Base-by-base conservation (phyloP, 2,113 vertebrate species). In the Mirza zaza region DNA sequence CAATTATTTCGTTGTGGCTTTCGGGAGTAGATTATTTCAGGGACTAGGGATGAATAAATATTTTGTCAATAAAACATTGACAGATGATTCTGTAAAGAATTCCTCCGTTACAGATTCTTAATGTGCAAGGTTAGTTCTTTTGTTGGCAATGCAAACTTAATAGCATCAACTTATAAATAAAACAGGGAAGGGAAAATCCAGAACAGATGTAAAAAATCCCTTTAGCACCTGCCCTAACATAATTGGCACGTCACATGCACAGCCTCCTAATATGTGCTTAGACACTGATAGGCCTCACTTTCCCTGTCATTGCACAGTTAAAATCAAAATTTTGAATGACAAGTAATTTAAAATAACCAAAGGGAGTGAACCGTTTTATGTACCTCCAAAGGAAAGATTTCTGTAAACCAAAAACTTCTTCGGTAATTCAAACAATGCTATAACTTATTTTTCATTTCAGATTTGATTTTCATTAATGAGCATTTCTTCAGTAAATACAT, bases 401-500 rank as follows among this genome's bases (percentile, higher is more conserved):
- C 63, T 87, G 3, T 90, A 82, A 81, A 70, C 14, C 7, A 81
- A 81, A 55, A 70, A 11, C 15, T 88, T 87, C 81, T 87, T 79
- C 25, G 82, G 71, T 25, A 75, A 59, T 94, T 79, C 92, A 82
- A 93, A 92, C 77, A 77, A 82, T 80, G 34, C 32, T 67, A 73
- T 80, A 84, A 83, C 32, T 81, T 95, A 65, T 59, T 89, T 92
- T 45, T 95, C 65, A 13, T 6, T 1, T 61, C 63, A 55, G 4
- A 85, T 63, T 91, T 94, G 17, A 95, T 91, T 90, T 76, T 91
- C 48, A 23, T 88, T 42, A 84, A 81, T 81, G 34, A 85, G 39
- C 15, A 83, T 94, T 81, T 95, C 21, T 61, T 61, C 59, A 63
- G 63, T 63, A 96, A 86, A 68, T 34, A 17, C 1, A 67, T 77